Base-by-base conservation (phyloP, 1,140 invertebrate species). In the Aphaenogaster floridana region DNA sequence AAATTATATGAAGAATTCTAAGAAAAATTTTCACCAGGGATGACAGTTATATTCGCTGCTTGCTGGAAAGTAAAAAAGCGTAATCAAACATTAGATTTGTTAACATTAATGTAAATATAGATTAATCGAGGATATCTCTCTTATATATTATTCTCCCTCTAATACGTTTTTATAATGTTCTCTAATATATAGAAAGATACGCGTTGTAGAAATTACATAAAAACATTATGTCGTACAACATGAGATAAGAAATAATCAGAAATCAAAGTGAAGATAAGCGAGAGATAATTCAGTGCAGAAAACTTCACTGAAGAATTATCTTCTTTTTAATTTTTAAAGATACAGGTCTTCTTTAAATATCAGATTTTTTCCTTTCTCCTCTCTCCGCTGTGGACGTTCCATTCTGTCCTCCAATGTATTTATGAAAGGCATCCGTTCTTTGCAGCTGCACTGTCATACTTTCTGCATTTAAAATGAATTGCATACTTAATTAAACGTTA, bases 161-260 rank as follows among this genome's bases (percentile, higher is more conserved):
- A 28, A 28, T 28, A 28, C 28, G 28, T 0, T 52, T 50, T 15
- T 52, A 2, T 52, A 52, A 4, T 48, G 17, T 52, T 52, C 50
- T 52, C 11, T 52, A 52, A 52, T 3, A 17, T 15, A 50, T 50
- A 50, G 15, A 13, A 57, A 57, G 28, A 34, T 34, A 61, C 59
- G 3, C 11, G 21, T 21, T 28, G 7, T 28, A 59, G 21, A 61
- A 61, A 4, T 61, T 61, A 61, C 50, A 17, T 52, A 52, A 50
- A 50, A 50, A 15, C 17, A 52, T 17, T 17, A 52, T 34, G 4
- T 34, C 4, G 59, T 34, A 34, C 1, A 13, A 61, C 28, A 61
- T 34, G n/a, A 66, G 63, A 66, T 66, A 28, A 59, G n/a, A 59
- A 59, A 28, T 52, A 36, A 66, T 63, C 61, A 15, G 63, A 15